phyloP scores from a whole-genome alignment of 2,797 vertebrate genomes.

The Alauda arvensis region DNA sequence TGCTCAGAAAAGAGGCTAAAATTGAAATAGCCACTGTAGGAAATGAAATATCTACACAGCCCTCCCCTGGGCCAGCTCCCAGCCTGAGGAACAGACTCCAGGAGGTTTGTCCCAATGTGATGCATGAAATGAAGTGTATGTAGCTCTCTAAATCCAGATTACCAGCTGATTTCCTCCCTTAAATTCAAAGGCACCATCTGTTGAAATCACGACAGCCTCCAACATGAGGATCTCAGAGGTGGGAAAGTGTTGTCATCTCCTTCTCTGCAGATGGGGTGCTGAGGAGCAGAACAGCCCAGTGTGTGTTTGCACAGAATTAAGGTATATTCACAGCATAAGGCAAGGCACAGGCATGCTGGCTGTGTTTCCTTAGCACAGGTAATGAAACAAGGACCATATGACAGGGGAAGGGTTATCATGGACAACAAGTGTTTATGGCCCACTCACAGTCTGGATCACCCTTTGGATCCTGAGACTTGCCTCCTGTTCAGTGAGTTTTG shows the following conservation, averaged over 20 bases:
- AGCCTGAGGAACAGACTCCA: neutral
- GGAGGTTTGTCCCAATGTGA: slow-evolving; percentile 21
- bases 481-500: neutral
- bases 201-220: slow-evolving; percentile 23
- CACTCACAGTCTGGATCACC: neutral
- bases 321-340: neutral
- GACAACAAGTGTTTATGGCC: neutral
- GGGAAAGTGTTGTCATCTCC: slow-evolving; percentile 17
- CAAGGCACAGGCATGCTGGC: neutral
- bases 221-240: neutral
- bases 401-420: neutral
- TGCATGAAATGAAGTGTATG: slow-evolving; percentile 21
- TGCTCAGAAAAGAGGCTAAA: neutral
- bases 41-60: neutral
- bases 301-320: slow-evolving; percentile 1
- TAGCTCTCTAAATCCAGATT: slow-evolving; percentile 39
- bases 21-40: neutral
- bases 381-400: neutral
- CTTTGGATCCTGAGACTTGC: neutral
- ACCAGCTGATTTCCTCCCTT: slow-evolving; percentile 45
- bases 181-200: slow-evolving; percentile 52
- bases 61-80: neutral
- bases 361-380: neutral
- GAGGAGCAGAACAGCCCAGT: slow-evolving; percentile 12
- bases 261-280: slow-evolving; percentile 13